Conservation (phyloP, 2,888 invertebrate species). For the Hipparchia sbordonii region DNA sequence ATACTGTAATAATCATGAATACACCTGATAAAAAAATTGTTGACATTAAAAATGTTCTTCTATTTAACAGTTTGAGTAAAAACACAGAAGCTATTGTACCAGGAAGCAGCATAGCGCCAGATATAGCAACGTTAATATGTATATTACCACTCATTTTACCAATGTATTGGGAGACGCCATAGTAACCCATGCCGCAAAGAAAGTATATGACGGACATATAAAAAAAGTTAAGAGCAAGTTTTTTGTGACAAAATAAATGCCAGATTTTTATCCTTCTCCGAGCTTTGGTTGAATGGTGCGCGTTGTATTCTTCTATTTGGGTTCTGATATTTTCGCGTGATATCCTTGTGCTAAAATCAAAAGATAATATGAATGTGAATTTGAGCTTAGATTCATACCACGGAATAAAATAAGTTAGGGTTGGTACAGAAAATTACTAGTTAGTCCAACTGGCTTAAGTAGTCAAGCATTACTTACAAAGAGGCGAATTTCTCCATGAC, state of each 20-base stretch:
- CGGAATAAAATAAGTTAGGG: too few relatives aligned
- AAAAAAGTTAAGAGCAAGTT: conserved; percentile 84
- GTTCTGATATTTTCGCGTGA: conserved; percentile 51
- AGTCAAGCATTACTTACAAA: conserved; percentile 56
- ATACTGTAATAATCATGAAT: conserved; percentile 58
- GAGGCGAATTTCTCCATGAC: conserved; percentile 59
- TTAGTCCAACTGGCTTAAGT: too few relatives aligned
- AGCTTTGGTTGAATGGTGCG: conserved; percentile 34
- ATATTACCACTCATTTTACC: conserved; percentile 89
- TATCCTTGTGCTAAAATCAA: conserved; percentile 54
- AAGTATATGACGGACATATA: conserved; percentile 88
- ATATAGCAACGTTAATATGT: conserved; percentile 89
- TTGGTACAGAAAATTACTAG: too few relatives aligned
- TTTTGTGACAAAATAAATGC: conserved; percentile 66
- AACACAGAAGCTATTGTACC: conserved; percentile 83
- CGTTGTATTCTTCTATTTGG: conserved; percentile 55
- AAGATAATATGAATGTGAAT: too few relatives aligned
- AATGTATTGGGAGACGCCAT: conserved; percentile 91
- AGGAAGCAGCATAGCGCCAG: conserved; percentile 85
- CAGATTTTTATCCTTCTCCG: conserved; percentile 53
- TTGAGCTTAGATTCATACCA: too few relatives aligned
- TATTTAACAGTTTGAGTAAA: conserved; percentile 82
- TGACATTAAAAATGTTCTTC: conserved; percentile 83
- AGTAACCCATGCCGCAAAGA: conserved; percentile 91
- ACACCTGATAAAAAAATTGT: conserved; percentile 72